Evolutionary conservation across 2,113 vertebrate species (phyloP), one percentile per base, ranked within the genome.

Genomic region (Montifringilla adamsi): DNA sequence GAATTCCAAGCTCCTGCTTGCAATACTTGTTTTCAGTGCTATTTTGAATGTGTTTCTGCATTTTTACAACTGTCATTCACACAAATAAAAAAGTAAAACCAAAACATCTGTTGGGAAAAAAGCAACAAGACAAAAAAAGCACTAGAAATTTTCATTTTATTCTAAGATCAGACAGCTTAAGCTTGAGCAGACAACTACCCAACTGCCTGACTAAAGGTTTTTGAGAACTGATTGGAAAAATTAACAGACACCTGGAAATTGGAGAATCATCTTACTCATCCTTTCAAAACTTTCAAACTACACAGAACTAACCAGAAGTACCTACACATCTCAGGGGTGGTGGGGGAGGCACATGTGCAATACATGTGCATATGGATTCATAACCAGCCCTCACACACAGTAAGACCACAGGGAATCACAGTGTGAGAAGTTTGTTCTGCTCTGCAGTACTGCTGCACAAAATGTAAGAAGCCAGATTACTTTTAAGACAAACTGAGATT

Each of bases 291-390:
- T 77, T 80, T 58, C 28, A 69, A 86, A 53, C 20, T 16, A 31
- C 10, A 4, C 2, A 76, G 22, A 11, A 46, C 49, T 43, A 72
- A 49, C 5, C 15, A 69, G 55, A 94, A 90, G n/a, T 21, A 73
- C 2, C 27, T 56, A 44, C n/a, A 23, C 2, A 15, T 28, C 50
- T 79, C 11, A 2, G 10, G 8, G 26, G 11, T 35, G 30, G 30
- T 18, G 49, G 7, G 7, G 35, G 47, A 47, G 47, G 19, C 6
- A 7, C 0, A 0, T 41, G n/a, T 31, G 24, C 75, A 63, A 31
- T 26, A 43, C 21, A 35, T 9, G 12, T 5, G 24, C 35, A 59
- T 8, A 18, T 0, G 7, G 39, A 85, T 88, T 59, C 22, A 22
- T 23, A 64, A 68, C 28, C 13, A 47, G 18, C 8, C 43, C 18